Percentiles rank a stretch among this genome's conserved stretches.
Evolutionary conservation across 2,797 vertebrate species (phyloP).

Genomic region (Carduelis carduelis): DNA sequence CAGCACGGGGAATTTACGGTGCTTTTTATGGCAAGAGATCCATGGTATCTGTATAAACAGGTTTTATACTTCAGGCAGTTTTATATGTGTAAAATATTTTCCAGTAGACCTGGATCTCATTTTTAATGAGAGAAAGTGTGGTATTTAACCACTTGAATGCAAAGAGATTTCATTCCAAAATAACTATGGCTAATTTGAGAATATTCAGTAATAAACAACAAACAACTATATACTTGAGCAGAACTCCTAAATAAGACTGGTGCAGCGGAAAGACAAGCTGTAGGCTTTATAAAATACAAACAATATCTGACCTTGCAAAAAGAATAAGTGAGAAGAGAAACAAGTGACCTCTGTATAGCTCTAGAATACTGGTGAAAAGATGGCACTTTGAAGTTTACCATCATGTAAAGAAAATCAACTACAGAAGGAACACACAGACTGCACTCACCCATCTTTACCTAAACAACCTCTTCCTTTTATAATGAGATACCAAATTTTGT

Average conservation of each 20-base stretch:
- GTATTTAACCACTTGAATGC: conserved; percentile 27
- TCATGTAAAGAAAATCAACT: neutral
- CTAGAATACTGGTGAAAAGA: neutral
- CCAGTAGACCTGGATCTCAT: conserved; percentile 2
- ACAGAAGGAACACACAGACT: neutral
- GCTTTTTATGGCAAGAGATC: conserved; percentile 39
- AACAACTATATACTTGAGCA: neutral
- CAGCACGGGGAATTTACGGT: conserved; percentile 37
- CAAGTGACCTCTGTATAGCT: neutral
- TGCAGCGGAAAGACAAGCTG: neutral
- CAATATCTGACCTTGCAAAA: neutral
- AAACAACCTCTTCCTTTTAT: accelerated
- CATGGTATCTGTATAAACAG: conserved; percentile 39
- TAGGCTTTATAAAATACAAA: neutral
- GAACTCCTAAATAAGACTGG: neutral
- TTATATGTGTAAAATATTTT: conserved; percentile 22
- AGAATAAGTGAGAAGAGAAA: neutral
- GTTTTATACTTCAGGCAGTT: conserved; percentile 48
- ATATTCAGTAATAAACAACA: neutral
- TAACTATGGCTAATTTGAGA: conserved; percentile 50
- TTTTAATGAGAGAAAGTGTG: conserved; percentile 27
- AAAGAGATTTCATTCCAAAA: conserved; percentile 39
- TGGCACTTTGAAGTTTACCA: neutral
- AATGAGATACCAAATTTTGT: neutral
- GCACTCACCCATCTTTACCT: neutral